Conservation (phyloP, 2,113 vertebrate genomes). For the Oreotrochilus melanogaster region DNA sequence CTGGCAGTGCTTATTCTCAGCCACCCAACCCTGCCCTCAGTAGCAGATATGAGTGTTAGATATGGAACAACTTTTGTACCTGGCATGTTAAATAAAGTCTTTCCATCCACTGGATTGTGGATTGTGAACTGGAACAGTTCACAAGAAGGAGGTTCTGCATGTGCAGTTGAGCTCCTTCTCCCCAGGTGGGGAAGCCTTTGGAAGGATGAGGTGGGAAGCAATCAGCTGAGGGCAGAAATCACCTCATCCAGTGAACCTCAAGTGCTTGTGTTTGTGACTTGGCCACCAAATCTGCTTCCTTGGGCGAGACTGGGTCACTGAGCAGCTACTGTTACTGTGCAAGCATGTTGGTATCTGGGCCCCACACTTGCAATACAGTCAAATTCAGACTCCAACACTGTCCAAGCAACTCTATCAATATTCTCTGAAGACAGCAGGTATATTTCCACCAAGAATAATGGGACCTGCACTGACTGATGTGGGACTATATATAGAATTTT, state of each 20-base stretch:
- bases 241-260: neutral
- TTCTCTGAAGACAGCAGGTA: rapidly evolving
- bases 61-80: neutral
- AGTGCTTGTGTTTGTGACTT: neutral
- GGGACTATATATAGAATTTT: neutral
- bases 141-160: neutral
- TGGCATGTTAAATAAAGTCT: neutral
- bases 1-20: neutral
- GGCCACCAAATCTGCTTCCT: neutral
- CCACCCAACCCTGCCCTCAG: neutral
- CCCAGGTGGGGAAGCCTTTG: neutral
- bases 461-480: neutral
- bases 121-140: neutral
- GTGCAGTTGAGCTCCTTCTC: neutral
- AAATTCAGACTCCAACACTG: neutral
- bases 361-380: neutral
- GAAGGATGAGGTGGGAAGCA: neutral
- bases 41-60: neutral
- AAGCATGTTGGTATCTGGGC: neutral
- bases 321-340: neutral
- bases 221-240: neutral
- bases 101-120: neutral
- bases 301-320: neutral
- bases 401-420: neutral
- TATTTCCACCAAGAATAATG: neutral